phyloP scores from a whole-genome alignment of 1,140 invertebrate species.

The Lamellibrachia luymesi region DNA sequence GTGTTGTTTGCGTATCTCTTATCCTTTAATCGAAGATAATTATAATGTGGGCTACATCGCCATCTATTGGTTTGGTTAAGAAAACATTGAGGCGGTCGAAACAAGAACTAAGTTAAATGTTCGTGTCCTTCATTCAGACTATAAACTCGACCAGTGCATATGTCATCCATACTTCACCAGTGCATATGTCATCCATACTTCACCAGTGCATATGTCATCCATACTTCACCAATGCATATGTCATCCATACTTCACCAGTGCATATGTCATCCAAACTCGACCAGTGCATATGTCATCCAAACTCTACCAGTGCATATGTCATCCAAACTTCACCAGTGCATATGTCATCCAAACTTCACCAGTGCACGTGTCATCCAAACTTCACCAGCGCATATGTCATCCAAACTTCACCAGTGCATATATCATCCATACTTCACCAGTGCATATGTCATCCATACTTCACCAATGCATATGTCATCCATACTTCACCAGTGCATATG shows the following conservation, averaged over 20 bases:
- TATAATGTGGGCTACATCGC: too few species aligned
- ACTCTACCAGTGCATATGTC: background rate
- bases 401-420: background rate
- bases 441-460: background rate
- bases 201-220: background rate
- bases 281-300: background rate
- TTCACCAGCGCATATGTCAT: background rate
- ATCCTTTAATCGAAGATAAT: too few species aligned
- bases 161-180: background rate
- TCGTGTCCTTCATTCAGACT: background rate
- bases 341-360: background rate
- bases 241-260: background rate
- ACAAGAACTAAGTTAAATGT: background rate
- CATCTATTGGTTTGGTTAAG: background rate
- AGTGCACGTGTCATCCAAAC: background rate
- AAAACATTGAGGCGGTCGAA: background rate
- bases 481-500: background rate
- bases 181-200: background rate
- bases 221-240: background rate
- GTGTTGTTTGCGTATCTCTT: too few species aligned
- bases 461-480: background rate
- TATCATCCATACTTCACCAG: background rate
- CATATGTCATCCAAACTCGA: background rate
- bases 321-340: background rate
- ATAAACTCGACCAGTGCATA: background rate